phyloP scores from a whole-genome alignment of 2,797 vertebrate genomes.

The Microchirus variegatus region DNA sequence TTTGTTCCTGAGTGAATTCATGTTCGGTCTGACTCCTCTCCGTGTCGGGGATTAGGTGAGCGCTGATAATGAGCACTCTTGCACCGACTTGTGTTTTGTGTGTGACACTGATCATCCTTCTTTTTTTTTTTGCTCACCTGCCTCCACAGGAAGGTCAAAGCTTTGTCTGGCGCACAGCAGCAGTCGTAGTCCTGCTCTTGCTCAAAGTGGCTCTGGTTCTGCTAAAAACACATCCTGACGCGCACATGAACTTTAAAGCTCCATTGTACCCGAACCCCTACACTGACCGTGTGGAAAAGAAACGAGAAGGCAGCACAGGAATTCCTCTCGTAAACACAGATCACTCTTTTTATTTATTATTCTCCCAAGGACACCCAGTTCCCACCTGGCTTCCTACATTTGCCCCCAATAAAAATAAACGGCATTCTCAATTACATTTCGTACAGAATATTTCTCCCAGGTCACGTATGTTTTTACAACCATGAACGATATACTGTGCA shows the following conservation, averaged over 20 bases:
- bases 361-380: too few relatives aligned
- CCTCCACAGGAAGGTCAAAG: constrained; percentile 32
- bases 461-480: too few relatives aligned
- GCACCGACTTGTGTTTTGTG: not conserved
- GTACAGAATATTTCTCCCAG: too few relatives aligned
- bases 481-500: too few relatives aligned
- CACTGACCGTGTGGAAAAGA: constrained; percentile 15
- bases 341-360: not conserved
- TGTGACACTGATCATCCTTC: constrained; percentile 20
- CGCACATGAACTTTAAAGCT: constrained; percentile 18
- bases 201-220: constrained; percentile 13
- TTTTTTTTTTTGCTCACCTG: not conserved
- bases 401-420: too few relatives aligned
- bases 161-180: constrained; percentile 31
- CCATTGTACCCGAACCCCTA: not conserved
- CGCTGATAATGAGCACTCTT: constrained; percentile 37
- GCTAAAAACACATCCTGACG: constrained; percentile 33
- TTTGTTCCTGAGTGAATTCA: constrained; percentile 11
- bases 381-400: too few relatives aligned
- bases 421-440: too few relatives aligned
- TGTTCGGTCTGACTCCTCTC: constrained; percentile 9
- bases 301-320: constrained; percentile 22
- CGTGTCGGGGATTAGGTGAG: constrained; percentile 17
- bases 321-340: not conserved
- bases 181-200: not conserved